Evolutionary conservation across 2,888 invertebrate genomes (phyloP), one percentile per base, ranked within the genome.

Genomic region (Zootermopsis nevadensis): DNA sequence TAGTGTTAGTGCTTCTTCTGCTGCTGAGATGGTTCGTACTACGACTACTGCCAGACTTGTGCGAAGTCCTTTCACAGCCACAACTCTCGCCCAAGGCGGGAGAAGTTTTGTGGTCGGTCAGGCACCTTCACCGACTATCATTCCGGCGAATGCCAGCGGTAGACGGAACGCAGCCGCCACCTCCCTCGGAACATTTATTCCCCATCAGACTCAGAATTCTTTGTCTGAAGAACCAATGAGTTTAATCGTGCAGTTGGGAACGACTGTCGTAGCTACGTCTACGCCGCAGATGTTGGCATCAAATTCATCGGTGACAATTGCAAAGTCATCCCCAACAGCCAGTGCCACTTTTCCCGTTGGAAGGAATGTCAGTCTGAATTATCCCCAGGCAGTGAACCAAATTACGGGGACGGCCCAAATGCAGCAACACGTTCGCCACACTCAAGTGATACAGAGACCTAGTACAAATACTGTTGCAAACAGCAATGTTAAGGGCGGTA

Each of bases 181-280:
- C 2, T 82, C 82, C 35, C 53, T 80, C 55, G 76, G 83, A 42
- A 81, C 81, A 19, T 81, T 48, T 66, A 83, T 83, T 30, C 83
- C 83, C 30, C 72, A 80, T n/a, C 80, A 80, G 53, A 33, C 74
- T 74, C 83, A 83, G 74, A 67, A 48, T 53, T 15, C 72, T 15
- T 27, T 35, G 19, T 72, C 74, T 55, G 83, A 83, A 35, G 83
- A 83, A 69, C 81, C 88, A 87, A 88, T 89, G 88, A 89, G 87
- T 86, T 87, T 88, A 77, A 88, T 88, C 72, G 86, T 88, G 67
- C 87, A 89, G 83, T 82, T 89, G 83, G 88, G 88, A 48, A 86
- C 87, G 48, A 83, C 83, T 53, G 83, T 83, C 10, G 81, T 83
- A 22, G 76, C 83, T 4, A 72, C 83, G 22, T 60, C 83, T 12